Evolutionary conservation across 2,113 vertebrate genomes (phyloP), one percentile per base, ranked within the genome.

Genomic region (Montifringilla adamsi): DNA sequence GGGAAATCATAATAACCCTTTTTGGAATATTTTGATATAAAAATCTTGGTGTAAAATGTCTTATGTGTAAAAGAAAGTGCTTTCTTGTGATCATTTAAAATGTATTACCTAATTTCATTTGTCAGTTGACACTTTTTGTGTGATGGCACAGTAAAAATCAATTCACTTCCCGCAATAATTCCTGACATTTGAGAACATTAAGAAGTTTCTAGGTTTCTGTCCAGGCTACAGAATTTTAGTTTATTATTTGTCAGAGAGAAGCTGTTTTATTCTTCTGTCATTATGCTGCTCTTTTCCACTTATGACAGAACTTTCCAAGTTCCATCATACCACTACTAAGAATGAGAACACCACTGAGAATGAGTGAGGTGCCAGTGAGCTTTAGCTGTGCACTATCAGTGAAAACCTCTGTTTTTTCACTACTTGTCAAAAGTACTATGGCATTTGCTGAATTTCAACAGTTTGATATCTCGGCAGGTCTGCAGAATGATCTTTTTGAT

Each of bases 21-120:
- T 64, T 4, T 0, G 0, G 15, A 30, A 15, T 23, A 74, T 41
- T 85, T n/a, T 70, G 9, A 11, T 18, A 35, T 10, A 44, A 69
- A 81, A 84, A 60, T 44, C 59, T 90, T 35, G 15, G 15, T 15
- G 72, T n/a, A 56, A 68, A 77, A 74, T 13, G 16, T 30, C 46
- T 49, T 26, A 13, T 7, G 19, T 27, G 28, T 18, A n/a, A 52
- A 81, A 82, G 17, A 56, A 84, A 82, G 13, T 8, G 10, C 15
- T 75, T 88, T 66, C 12, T 67, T 83, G n/a, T 0, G 1, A 41
- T 46, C 0, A 7, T 33, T 78, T 82, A 13, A 58, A 85, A 78
- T 22, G 6, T 28, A 66, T 12, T 35, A 20, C 39, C n/a, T 50
- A n/a, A 68, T 64, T 75, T 83, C 1, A 58, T 67, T 72, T 87